These are phyloP conservation scores for Echeneis naucrates DNA, from an alignment of 2,797 vertebrate genomes.

Conservation along the genomic window DNA sequence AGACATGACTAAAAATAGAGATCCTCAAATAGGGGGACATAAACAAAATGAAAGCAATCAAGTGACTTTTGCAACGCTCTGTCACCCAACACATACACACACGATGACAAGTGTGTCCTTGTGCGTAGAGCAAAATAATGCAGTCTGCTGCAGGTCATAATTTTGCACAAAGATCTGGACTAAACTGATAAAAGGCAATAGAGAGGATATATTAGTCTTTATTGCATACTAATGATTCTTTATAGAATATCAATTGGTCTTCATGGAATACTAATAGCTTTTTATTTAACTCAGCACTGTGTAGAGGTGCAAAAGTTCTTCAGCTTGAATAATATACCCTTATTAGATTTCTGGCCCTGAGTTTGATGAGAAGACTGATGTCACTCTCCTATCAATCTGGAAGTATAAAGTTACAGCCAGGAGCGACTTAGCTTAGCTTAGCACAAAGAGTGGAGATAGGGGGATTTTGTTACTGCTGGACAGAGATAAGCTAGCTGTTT, in stretches of 20 bases:
- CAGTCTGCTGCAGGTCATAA: conserved; percentile 25
- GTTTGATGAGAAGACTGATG: neutral
- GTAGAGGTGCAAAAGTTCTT: neutral
- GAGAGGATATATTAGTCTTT: neutral
- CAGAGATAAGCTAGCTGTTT: no score
- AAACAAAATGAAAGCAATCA: conserved; percentile 56
- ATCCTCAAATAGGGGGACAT: conserved; percentile 43
- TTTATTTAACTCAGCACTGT: neutral
- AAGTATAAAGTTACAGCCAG: neutral
- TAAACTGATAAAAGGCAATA: conserved; percentile 33
- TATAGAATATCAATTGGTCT: neutral
- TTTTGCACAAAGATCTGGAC: conserved; percentile 27
- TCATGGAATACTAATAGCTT: no score
- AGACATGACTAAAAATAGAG: conserved; percentile 57
- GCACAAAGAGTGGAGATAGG: neutral
- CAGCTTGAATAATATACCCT: neutral
- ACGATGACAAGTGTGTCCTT: conserved; percentile 36
- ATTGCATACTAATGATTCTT: conserved; percentile 1
- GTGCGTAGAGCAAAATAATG: conserved; percentile 22
- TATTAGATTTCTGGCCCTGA: neutral
- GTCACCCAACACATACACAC: neutral
- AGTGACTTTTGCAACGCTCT: conserved; percentile 20
- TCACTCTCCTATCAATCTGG: neutral
- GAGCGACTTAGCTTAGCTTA: neutral
- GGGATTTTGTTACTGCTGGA: no score